Evolutionary conservation across 1,140 invertebrate genomes (phyloP).

Genomic region (Pogonus chalceus): DNA sequence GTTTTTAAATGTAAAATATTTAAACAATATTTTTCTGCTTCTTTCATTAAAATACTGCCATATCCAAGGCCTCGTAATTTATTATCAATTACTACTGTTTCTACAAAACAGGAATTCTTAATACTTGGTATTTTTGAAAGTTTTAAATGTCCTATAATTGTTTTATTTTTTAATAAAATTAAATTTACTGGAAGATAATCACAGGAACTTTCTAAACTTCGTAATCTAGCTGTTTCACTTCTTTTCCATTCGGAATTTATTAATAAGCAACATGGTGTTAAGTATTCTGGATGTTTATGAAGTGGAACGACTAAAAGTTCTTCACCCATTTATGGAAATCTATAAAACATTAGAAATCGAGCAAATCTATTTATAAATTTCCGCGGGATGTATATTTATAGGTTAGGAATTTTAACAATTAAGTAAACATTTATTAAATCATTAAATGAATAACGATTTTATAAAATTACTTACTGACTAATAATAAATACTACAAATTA

Average conservation of each 20-base stretch:
- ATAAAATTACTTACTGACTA: no score
- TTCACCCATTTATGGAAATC: no score
- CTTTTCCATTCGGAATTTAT: slow-evolving; percentile 74
- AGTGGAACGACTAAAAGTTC: slow-evolving; percentile 49
- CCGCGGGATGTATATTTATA: no score
- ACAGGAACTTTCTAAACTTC: slow-evolving; percentile 55
- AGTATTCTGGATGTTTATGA: slow-evolving; percentile 56
- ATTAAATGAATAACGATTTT: no score
- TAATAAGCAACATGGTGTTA: slow-evolving; percentile 55
- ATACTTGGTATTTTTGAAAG: slow-evolving; percentile 54
- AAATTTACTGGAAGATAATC: slow-evolving; percentile 61
- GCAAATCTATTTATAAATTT: no score
- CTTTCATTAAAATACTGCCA: slow-evolving; percentile 57
- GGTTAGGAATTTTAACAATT: no score
- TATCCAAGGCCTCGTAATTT: slow-evolving; percentile 57
- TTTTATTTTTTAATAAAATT: slow-evolving; percentile 47
- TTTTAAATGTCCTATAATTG: slow-evolving; percentile 65
- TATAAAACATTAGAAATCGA: no score
- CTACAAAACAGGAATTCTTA: slow-evolving; percentile 57
- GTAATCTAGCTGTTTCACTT: slow-evolving; percentile 60
- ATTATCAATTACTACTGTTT: slow-evolving; percentile 66
- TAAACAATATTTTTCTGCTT: slow-evolving; percentile 58
- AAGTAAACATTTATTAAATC: no score
- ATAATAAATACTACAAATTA: no score
- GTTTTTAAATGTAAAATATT: slow-evolving; percentile 45